These are phyloP conservation scores for Adelphocoris suturalis DNA, from an alignment of 2,888 invertebrate genomes.

Conservation along the genomic window DNA sequence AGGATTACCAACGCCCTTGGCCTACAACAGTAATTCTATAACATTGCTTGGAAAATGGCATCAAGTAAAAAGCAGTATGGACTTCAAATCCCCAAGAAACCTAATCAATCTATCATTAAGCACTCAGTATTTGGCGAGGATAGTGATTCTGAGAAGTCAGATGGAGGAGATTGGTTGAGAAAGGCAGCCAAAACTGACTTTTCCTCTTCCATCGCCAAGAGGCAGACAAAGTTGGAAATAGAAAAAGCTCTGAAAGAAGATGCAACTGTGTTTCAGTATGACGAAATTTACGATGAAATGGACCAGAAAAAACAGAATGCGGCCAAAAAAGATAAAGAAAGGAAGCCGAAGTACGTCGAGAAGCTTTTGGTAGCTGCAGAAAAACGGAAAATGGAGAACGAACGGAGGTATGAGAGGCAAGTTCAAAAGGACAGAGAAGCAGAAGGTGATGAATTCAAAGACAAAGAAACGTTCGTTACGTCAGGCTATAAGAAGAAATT, in stretches of 20 bases:
- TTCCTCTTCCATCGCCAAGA: slow-evolving; percentile 77
- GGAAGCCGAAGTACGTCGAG: slow-evolving; percentile 92
- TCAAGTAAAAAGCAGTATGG: slow-evolving; percentile 81
- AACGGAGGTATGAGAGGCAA: slow-evolving; percentile 89
- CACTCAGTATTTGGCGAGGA: slow-evolving; percentile 86
- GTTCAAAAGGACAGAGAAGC: slow-evolving; percentile 96
- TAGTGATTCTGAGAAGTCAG: slow-evolving; percentile 82
- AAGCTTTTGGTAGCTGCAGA: slow-evolving; percentile 91
- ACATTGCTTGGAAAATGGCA: background rate
- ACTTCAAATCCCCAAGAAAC: slow-evolving; percentile 83
- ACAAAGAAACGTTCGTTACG: slow-evolving; percentile 98
- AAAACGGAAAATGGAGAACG: slow-evolving; percentile 93
- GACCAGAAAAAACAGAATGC: slow-evolving; percentile 86
- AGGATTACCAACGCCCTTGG: background rate
- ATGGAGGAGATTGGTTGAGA: slow-evolving; percentile 64
- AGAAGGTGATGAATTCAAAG: slow-evolving; percentile 95
- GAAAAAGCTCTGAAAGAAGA: slow-evolving; percentile 93
- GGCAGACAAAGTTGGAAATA: slow-evolving; percentile 83
- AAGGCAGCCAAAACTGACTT: slow-evolving; percentile 76
- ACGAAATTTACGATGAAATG: slow-evolving; percentile 97
- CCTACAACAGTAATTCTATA: background rate
- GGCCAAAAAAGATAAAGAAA: slow-evolving; percentile 83
- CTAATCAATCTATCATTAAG: slow-evolving; percentile 77
- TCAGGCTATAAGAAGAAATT: slow-evolving; percentile 95
- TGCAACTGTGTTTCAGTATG: slow-evolving; percentile 97